phyloP scores from a whole-genome alignment of 2,888 invertebrate species.

The Sarcophaga subvicina region DNA sequence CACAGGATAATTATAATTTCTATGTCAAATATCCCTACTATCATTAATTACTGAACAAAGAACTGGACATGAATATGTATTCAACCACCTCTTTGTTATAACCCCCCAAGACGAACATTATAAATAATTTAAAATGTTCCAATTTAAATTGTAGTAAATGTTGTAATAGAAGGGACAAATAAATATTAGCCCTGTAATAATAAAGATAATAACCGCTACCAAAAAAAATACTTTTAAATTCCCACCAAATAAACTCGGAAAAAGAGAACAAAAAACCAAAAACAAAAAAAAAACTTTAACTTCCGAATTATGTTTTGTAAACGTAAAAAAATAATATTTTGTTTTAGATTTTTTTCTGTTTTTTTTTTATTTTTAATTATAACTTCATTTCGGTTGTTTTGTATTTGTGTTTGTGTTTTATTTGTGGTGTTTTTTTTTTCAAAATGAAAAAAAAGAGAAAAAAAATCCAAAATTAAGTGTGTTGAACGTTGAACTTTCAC shows the following conservation, averaged over 20 bases:
- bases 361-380: background rate
- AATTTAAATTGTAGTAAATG: background rate
- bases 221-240: slow-evolving; percentile 39
- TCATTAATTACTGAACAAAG: too few relatives aligned
- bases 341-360: background rate
- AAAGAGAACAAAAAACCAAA: background rate
- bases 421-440: too few relatives aligned
- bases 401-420: background rate
- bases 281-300: slow-evolving; percentile 12
- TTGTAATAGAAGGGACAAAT: slow-evolving; percentile 1
- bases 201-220: slow-evolving; percentile 10
- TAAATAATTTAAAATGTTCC: too few relatives aligned
- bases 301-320: slow-evolving; percentile 45
- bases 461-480: background rate
- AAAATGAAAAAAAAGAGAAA: too few relatives aligned
- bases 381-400: background rate
- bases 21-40: too few relatives aligned
- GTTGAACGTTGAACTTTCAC: slow-evolving; percentile 63
- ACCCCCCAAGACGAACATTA: too few relatives aligned
- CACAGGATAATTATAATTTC: too few relatives aligned
- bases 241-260: slow-evolving; percentile 38
- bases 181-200: background rate
- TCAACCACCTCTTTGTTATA: too few relatives aligned
- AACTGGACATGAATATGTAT: too few relatives aligned
- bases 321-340: background rate